Base-by-base conservation (phyloP, 2,888 invertebrate genomes). In the Crioceris asparagi region DNA sequence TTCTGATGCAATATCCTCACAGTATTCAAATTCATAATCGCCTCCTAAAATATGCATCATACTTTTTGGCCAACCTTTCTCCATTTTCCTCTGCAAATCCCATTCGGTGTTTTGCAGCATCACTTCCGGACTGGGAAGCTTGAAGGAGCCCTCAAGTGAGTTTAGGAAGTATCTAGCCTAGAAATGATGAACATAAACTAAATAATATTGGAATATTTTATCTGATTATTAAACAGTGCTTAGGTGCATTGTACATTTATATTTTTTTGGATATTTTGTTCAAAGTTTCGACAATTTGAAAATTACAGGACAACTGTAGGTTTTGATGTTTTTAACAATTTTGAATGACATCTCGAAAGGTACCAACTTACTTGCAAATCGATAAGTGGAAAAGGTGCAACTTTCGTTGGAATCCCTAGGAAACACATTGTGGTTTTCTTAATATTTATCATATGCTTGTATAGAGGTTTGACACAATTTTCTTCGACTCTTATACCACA, bases 1-100 rank as follows among this genome's bases (percentile, higher is more conserved):
- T 43, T 75, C 72, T 1, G 64, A 56, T 0, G 83, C 77, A 16
- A 86, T 60, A 12, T 79, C 76, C 8, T 77, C 70, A 60, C 82
- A 82, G 57, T 86, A 86, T 29, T 64, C 64, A 53, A 77, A 78
- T 67, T 81, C 76, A 37, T 75, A 71, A 6, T 14, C 12, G 0
- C 75, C 74, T 0, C 84, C 86, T 79, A 91, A 79, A 74, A 82
- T 77, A 60, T 91, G 90, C 15, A 85, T 81, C 56, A 88, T 80
- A 12, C 79, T 73, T 45, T 74, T 75, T 7, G 74, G 72, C 53
- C 79, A 74, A 0, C 87, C 87, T 16, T 72, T 64, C 1, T 68
- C 62, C 38, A 73, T 69, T 10, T 79, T 70, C 10, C 67, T 65
- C 27, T 61, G 50, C 48, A 73, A 66, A 21, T 79, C 79, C 15